These are phyloP conservation scores for Brienomyrus longianalis DNA, from an alignment of 2,113 vertebrate genomes.

Conservation along the genomic window DNA sequence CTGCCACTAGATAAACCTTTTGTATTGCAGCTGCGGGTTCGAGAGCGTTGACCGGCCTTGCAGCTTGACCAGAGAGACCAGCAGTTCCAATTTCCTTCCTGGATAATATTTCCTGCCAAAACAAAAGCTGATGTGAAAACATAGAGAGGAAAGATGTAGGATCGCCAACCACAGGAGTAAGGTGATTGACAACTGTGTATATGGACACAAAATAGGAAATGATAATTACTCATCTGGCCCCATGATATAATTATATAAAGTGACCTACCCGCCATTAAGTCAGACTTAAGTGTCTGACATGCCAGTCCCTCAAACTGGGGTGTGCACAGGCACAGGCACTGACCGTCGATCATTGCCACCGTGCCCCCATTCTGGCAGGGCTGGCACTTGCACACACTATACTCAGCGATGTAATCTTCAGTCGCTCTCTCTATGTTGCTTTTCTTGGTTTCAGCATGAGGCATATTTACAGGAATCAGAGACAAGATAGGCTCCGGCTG, in stretches of 20 bases:
- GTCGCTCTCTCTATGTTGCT: slow-evolving; percentile 68
- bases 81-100: slow-evolving; percentile 67
- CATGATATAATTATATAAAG: too few relatives aligned
- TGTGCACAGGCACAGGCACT: slow-evolving; percentile 70
- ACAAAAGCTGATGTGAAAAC: neutral
- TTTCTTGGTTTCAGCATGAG: slow-evolving; percentile 56
- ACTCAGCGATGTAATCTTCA: slow-evolving; percentile 71
- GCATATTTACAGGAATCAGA: slow-evolving; percentile 66
- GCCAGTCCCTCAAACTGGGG: slow-evolving; percentile 58
- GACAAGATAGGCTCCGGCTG: slow-evolving; percentile 67
- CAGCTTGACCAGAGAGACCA: slow-evolving; percentile 64
- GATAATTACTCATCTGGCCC: neutral
- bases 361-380: slow-evolving; percentile 79
- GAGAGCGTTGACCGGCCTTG: slow-evolving; percentile 36
- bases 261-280: slow-evolving; percentile 46
- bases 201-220: neutral
- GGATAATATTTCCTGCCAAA: neutral
- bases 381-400: slow-evolving; percentile 70
- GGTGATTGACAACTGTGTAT: neutral
- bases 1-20: slow-evolving; percentile 35
- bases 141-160: neutral
- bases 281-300: slow-evolving; percentile 62
- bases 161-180: neutral
- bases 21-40: slow-evolving; percentile 58
- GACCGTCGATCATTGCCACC: slow-evolving; percentile 63